Evolutionary conservation across 2,113 vertebrate species (phyloP).

Genomic region (Serinus canaria): DNA sequence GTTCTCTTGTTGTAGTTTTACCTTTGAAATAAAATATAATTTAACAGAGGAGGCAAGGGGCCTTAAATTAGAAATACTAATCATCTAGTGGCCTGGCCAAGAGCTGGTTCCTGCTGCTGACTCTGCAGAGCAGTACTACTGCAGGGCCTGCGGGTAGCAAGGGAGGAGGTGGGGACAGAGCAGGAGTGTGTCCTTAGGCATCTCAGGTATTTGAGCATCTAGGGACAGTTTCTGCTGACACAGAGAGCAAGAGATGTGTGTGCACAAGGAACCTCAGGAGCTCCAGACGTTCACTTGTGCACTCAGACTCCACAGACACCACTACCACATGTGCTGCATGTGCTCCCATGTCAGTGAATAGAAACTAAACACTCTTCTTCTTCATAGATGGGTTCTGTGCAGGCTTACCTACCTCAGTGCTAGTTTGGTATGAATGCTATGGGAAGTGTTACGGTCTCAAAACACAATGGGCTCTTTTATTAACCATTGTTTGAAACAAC

Average conservation of each 20-base stretch:
- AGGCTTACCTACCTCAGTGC: background rate
- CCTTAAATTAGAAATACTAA: background rate
- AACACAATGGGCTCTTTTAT: background rate
- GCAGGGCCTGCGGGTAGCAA: background rate
- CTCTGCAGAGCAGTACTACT: background rate
- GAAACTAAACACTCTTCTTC: background rate
- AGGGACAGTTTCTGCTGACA: background rate
- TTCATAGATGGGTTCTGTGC: background rate
- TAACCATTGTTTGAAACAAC: background rate
- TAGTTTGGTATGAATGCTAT: background rate
- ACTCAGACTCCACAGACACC: background rate
- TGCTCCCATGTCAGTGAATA: background rate
- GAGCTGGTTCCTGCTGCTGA: background rate
- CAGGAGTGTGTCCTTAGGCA: background rate
- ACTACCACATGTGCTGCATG: background rate
- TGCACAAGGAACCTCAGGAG: background rate
- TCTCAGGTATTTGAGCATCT: background rate
- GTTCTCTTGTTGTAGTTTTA: background rate
- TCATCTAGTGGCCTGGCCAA: background rate
- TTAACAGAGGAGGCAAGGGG: background rate
- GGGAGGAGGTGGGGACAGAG: background rate
- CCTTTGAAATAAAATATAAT: background rate
- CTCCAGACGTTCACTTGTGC: background rate
- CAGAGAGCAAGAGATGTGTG: fast-evolving
- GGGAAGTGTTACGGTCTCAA: background rate